Percentiles rank a stretch among this genome's conserved stretches.
Evolutionary conservation across 1,140 invertebrate genomes (phyloP).

Genomic region (Macrostomum lignano): DNA sequence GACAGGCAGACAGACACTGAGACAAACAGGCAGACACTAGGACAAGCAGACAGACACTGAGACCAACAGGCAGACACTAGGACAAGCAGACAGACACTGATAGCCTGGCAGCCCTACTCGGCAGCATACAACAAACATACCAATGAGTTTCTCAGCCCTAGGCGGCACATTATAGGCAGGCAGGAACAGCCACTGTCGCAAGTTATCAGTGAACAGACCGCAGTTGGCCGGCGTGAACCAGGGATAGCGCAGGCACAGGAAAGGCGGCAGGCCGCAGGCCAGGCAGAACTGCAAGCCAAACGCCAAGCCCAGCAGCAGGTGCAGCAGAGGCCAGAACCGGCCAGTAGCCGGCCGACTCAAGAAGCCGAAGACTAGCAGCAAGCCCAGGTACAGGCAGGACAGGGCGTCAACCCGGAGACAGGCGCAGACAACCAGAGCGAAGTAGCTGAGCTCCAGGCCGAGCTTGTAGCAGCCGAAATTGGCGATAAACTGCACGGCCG

Average conservation of each 20-base stretch:
- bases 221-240: too few species aligned
- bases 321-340: constrained; percentile 56
- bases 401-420: constrained; percentile 62
- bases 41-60: not conserved
- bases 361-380: constrained; percentile 50
- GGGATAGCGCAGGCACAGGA: constrained; percentile 42
- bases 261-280: constrained; percentile 53
- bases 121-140: too few species aligned
- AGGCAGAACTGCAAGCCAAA: constrained; percentile 61
- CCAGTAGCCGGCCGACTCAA: constrained; percentile 36
- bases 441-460: constrained; percentile 57
- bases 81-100: too few species aligned
- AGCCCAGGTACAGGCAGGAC: constrained; percentile 53
- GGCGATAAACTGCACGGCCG: too few species aligned
- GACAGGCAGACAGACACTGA: constrained; percentile 1
- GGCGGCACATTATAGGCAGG: constrained; percentile 47
- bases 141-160: constrained; percentile 48
- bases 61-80: not conserved
- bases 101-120: too few species aligned
- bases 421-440: constrained; percentile 53
- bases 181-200: constrained; percentile 63
- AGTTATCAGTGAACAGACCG: constrained; percentile 13
- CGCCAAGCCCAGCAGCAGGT: constrained; percentile 44
- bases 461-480: constrained; percentile 84
- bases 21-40: not conserved